Conservation (phyloP, 1,140 invertebrate species). For the Phenacoccus solenopsis region DNA sequence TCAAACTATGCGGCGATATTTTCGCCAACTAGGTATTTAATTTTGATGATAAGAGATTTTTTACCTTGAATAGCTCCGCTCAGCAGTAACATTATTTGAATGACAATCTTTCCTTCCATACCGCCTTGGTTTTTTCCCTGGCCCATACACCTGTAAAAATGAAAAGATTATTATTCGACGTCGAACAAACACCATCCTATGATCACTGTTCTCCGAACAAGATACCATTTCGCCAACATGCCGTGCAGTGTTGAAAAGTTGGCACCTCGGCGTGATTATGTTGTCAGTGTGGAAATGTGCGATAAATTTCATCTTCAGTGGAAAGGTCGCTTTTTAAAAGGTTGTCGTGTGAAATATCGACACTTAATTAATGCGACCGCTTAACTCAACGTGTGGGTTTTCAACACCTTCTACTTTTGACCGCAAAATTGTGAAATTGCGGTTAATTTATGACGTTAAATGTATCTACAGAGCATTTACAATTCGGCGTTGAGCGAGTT, state of each 20-base stretch:
- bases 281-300: not conserved
- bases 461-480: too few relatives aligned
- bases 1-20: too few relatives aligned
- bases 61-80: not conserved
- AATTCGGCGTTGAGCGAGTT: too few relatives aligned
- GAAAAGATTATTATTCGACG: not conserved
- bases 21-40: not conserved
- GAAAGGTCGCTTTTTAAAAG: not conserved
- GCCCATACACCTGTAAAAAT: not conserved
- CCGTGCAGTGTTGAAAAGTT: not conserved
- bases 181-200: too few relatives aligned
- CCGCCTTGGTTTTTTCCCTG: not conserved
- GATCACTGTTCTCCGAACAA: too few relatives aligned
- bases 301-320: not conserved
- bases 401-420: too few relatives aligned
- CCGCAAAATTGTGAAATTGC: too few relatives aligned
- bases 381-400: too few relatives aligned
- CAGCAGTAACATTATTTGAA: not conserved
- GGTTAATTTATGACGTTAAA: too few relatives aligned
- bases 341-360: not conserved
- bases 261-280: not conserved
- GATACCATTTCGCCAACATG: too few relatives aligned
- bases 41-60: not conserved
- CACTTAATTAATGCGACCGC: not conserved
- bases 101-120: slow-evolving; percentile 1